These are phyloP conservation scores for Allolobophora icterica DNA, from an alignment of 2,888 invertebrate genomes.

Conservation along the genomic window DNA sequence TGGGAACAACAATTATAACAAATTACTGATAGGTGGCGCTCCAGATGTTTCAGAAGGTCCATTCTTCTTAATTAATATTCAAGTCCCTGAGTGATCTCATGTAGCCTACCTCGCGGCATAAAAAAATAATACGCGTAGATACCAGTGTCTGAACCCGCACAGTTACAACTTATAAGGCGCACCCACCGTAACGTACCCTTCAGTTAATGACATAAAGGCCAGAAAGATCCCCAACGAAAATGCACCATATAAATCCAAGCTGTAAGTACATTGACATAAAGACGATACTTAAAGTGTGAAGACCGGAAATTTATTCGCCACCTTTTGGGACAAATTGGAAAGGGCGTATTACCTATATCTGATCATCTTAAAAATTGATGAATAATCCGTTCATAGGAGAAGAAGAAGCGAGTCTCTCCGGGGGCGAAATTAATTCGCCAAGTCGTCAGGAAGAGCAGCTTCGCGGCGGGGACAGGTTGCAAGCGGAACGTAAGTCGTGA, in stretches of 20 bases:
- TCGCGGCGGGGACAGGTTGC: background rate
- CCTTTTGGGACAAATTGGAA: constrained; percentile 8
- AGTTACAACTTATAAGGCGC: background rate
- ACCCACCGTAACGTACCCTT: background rate
- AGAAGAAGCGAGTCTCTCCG: background rate
- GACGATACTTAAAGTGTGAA: background rate
- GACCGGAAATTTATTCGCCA: background rate
- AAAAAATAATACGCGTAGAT: background rate
- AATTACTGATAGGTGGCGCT: no score
- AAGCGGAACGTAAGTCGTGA: background rate
- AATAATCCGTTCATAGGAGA: background rate
- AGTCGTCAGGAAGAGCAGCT: background rate
- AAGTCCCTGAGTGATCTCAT: no score
- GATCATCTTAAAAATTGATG: background rate
- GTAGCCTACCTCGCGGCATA: no score
- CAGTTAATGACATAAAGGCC: background rate
- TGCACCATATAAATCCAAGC: background rate
- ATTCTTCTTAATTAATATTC: no score
- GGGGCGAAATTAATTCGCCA: constrained; percentile 11
- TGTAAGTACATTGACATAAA: background rate
- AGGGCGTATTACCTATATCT: background rate
- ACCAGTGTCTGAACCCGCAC: background rate
- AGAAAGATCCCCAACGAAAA: background rate
- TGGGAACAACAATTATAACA: no score
- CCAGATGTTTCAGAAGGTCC: no score